phyloP scores from a whole-genome alignment of 2,113 vertebrate species.

The Castor canadensis region DNA sequence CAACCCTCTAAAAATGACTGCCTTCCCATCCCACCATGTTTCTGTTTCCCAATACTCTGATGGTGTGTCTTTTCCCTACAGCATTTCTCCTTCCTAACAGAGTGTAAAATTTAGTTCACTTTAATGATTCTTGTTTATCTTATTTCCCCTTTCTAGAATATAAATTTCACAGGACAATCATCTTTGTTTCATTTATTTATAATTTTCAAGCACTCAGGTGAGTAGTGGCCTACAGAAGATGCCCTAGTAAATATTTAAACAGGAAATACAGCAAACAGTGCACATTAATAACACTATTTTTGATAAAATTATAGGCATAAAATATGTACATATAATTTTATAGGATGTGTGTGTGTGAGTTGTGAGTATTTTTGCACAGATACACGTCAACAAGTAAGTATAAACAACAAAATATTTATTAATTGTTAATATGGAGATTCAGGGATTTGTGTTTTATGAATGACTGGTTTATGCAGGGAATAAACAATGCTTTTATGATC shows the following conservation, averaged over 20 bases:
- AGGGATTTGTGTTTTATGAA: not conserved
- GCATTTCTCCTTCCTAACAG: not conserved
- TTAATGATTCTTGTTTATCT: not conserved
- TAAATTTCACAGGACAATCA: not conserved
- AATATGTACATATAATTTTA: not conserved
- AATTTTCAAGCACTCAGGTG: not conserved
- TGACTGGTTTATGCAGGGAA: not conserved
- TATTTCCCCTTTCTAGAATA: not conserved
- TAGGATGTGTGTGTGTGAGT: fast-evolving
- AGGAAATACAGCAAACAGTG: not conserved
- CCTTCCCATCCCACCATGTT: too few species aligned
- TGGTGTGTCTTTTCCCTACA: too few species aligned
- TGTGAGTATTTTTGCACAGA: not conserved
- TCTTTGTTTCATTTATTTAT: not conserved
- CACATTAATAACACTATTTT: fast-evolving
- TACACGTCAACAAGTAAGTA: not conserved
- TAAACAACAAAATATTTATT: fast-evolving
- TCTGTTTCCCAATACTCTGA: too few species aligned
- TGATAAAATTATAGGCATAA: not conserved
- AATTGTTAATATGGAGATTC: not conserved
- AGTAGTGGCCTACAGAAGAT: not conserved
- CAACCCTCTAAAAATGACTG: fast-evolving
- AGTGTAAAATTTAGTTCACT: too few species aligned
- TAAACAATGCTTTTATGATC: not conserved
- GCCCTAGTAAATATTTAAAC: too few species aligned